These are phyloP conservation scores for Boloria euphrosyne DNA, from an alignment of 2,888 invertebrate species.

Conservation along the genomic window DNA sequence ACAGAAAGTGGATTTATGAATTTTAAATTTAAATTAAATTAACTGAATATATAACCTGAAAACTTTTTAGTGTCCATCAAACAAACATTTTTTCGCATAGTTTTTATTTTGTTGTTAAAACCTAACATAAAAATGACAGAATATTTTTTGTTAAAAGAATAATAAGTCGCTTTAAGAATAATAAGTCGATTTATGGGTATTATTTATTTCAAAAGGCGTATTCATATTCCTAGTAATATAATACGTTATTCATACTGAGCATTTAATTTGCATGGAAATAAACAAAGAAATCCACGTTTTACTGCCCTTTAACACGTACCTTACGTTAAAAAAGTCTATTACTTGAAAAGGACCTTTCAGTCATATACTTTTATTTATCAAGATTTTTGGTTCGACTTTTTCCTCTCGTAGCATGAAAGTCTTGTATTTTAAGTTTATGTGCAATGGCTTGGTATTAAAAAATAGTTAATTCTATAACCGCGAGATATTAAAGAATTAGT, in stretches of 20 bases:
- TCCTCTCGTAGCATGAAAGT: too few relatives aligned
- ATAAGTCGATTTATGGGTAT: neutral
- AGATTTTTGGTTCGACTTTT: too few relatives aligned
- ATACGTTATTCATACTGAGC: conserved; percentile 5
- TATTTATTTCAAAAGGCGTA: neutral
- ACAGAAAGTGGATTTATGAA: neutral
- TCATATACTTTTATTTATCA: too few relatives aligned
- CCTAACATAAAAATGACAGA: too few relatives aligned
- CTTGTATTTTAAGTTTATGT: too few relatives aligned
- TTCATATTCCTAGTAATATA: conserved; percentile 9
- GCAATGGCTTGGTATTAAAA: too few relatives aligned
- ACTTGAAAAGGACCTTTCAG: neutral
- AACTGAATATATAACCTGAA: conserved; percentile 2
- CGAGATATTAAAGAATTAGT: too few relatives aligned
- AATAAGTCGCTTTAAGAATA: neutral
- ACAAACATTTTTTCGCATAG: neutral
- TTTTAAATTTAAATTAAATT: conserved; percentile 1
- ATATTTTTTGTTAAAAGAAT: conserved; percentile 6
- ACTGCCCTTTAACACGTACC: conserved; percentile 13
- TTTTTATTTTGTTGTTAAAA: conserved; percentile 8
- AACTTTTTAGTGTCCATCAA: conserved; percentile 4
- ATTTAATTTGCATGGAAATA: conserved; percentile 16
- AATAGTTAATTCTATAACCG: too few relatives aligned
- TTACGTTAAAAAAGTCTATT: conserved; percentile 16
- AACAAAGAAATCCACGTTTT: neutral